Evolutionary conservation across 2,113 vertebrate species (phyloP).

Genomic region (Hippocampus comes): DNA sequence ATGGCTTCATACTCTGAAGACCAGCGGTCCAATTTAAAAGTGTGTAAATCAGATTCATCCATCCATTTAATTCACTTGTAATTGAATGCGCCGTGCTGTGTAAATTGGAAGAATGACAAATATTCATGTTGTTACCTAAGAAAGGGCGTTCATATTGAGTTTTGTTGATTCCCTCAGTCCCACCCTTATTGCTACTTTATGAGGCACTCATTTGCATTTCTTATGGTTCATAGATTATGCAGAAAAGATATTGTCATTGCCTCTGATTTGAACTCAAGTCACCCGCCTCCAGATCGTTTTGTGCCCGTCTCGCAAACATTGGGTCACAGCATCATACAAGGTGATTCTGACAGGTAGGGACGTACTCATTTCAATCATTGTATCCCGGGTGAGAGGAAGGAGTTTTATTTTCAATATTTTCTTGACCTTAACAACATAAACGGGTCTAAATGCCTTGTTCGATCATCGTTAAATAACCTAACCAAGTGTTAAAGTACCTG

Average conservation of each 20-base stretch:
- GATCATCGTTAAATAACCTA: not conserved
- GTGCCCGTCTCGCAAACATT: slow-evolving; percentile 25
- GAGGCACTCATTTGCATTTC: slow-evolving; percentile 62
- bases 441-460: not conserved
- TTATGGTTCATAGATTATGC: slow-evolving; percentile 49
- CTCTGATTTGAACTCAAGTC: slow-evolving; percentile 19
- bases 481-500: not conserved
- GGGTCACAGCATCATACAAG: slow-evolving; percentile 13
- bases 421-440: not conserved
- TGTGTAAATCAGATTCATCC: slow-evolving; percentile 57
- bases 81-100: slow-evolving; percentile 61
- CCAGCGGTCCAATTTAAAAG: slow-evolving; percentile 43
- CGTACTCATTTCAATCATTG: not conserved
- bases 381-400: not conserved
- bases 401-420: not conserved
- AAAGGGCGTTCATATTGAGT: slow-evolving; percentile 34
- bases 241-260: slow-evolving; percentile 41
- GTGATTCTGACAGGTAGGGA: not conserved
- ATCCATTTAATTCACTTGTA: slow-evolving; percentile 67
- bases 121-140: slow-evolving; percentile 57
- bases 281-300: slow-evolving; percentile 8
- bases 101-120: slow-evolving; percentile 58
- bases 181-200: slow-evolving; percentile 59
- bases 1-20: slow-evolving; percentile 24
- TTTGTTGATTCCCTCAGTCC: not conserved